Base-by-base conservation (phyloP, 2,888 invertebrate species). In the Chymomyza procnemis region DNA sequence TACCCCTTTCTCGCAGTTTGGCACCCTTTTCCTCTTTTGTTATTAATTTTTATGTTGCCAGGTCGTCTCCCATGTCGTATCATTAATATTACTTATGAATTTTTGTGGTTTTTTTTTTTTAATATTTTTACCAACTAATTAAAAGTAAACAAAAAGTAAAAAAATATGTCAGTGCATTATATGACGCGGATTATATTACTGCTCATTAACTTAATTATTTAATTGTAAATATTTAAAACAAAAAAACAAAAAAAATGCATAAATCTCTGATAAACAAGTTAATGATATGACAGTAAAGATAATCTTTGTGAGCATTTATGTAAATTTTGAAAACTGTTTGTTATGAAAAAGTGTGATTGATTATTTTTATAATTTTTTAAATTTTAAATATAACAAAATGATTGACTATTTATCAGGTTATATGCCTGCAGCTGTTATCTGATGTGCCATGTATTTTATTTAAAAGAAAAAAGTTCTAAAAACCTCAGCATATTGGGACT, bases 1-100 rank as follows among this genome's bases (percentile, higher is more conserved):
- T 41, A 12, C 34, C 34, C 34, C 34, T 41, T 41, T 41, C 34
- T 41, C 34, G 1, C 34, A 26, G 6, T 26, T 8, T 26, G 5
- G 1, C 3, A 3, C 26, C 6, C 26, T 6, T 26, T 41, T 2
- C 12, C 34, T 12, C 5, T 41, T 41, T 41, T 41, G 34, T 41
- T 41, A 41, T 41, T 41, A 41, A 41, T 41, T 41, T 41, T 41
- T 41, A 41, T 41, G 34, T 41, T 41, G 34, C 34, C 18, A 18
- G 14, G 50, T 50, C 18, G 50, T 4, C 18, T 16, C 2, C 47
- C 47, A 26, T 4, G 26, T 26, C 12, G 34, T 8, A 19, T 50
- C 50, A 50, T 50, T 50, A 50, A 50, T 50, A 14, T 50, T 50
- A 50, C 50, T 50, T 50, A 50, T 50, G 16, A 18, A 16, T 50